phyloP scores from a whole-genome alignment of 2,113 vertebrate species.

The Cervus canadensis region DNA sequence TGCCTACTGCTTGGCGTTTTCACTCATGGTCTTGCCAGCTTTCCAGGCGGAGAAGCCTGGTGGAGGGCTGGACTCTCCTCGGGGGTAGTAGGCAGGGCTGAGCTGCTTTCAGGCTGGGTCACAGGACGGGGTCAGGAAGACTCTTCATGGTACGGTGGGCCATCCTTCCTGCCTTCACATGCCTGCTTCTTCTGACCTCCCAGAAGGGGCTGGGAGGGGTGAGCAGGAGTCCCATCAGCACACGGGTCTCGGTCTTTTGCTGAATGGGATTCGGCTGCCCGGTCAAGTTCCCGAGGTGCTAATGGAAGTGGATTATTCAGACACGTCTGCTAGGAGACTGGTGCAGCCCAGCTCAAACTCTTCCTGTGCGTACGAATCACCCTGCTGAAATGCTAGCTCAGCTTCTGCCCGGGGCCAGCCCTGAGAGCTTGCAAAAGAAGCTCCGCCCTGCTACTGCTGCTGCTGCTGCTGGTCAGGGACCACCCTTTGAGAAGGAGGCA shows the following conservation, averaged over 20 bases:
- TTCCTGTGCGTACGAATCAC: fast-evolving
- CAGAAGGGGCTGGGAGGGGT: not conserved
- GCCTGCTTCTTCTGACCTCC: not conserved
- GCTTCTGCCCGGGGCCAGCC: not conserved
- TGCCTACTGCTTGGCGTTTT: not conserved
- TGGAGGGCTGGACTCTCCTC: not conserved
- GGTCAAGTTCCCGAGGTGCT: too few relatives aligned
- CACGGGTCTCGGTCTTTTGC: too few relatives aligned
- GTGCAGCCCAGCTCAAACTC: not conserved
- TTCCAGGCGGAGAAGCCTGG: not conserved
- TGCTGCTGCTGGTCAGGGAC: not conserved
- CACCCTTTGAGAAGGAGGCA: not conserved
- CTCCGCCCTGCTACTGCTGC: not conserved
- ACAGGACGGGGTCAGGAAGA: not conserved
- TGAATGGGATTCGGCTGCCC: not conserved
- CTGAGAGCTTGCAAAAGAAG: not conserved
- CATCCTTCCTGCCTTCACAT: not conserved
- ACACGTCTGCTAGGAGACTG: not conserved
- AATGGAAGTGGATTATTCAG: not conserved
- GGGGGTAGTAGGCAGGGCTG: fast-evolving
- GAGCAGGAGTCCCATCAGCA: not conserved
- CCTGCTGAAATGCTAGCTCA: not conserved
- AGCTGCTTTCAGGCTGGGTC: not conserved
- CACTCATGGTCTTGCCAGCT: not conserved
- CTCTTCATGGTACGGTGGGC: not conserved